Evolutionary conservation across 2,797 vertebrate genomes (phyloP).

Genomic region (Forpus xanthops): DNA sequence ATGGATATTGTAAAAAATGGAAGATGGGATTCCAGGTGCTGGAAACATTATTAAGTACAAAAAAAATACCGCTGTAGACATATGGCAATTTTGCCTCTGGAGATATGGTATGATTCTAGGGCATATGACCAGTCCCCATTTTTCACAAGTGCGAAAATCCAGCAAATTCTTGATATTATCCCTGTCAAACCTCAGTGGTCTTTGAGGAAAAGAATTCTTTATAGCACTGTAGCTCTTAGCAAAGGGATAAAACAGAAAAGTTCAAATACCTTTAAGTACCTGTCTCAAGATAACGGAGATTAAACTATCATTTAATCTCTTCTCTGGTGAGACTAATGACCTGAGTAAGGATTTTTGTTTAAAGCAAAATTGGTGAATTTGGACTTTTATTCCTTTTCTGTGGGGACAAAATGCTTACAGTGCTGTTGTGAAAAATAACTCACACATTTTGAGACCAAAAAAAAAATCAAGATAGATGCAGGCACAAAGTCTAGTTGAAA

Average conservation of each 20-base stretch:
- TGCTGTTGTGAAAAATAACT: neutral
- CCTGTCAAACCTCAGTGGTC: neutral
- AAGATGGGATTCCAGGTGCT: neutral
- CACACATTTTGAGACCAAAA: neutral
- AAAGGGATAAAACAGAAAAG: constrained; percentile 45
- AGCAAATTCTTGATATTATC: constrained; percentile 4
- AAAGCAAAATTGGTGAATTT: constrained; percentile 8
- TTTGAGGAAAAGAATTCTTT: constrained; percentile 41
- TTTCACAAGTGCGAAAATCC: constrained; percentile 9
- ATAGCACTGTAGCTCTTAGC: neutral
- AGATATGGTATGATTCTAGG: neutral
- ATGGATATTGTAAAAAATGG: neutral
- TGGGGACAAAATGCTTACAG: neutral
- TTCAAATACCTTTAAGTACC: constrained; percentile 43
- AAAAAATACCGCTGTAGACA: neutral
- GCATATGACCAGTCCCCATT: neutral
- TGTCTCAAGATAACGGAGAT: neutral
- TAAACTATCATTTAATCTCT: constrained; percentile 54
- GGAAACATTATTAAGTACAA: neutral
- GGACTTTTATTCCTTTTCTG: neutral
- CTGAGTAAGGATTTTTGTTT: constrained; percentile 22
- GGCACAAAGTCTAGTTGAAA: neutral
- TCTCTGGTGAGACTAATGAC: constrained; percentile 3
- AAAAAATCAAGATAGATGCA: neutral
- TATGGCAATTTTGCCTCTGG: neutral